phyloP scores from a whole-genome alignment of 1,140 invertebrate species.

The Mamestra configurata region DNA sequence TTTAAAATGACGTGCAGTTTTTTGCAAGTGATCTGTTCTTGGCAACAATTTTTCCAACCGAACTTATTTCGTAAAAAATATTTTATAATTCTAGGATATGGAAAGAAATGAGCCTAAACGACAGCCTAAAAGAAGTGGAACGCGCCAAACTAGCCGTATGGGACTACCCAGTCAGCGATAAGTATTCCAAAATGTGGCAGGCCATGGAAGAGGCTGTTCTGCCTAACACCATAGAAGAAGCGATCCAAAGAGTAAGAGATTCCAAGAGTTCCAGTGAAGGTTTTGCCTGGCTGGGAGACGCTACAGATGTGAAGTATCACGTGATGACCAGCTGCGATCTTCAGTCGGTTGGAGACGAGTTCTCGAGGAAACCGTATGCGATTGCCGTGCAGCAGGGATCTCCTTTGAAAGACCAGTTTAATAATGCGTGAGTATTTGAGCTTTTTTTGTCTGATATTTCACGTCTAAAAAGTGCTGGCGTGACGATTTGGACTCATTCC shows the following conservation, averaged over 20 bases:
- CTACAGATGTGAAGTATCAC: conserved; percentile 96
- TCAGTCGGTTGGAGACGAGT: conserved; percentile 97
- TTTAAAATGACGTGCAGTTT: too few species aligned
- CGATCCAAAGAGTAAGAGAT: conserved; percentile 92
- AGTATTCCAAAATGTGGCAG: conserved; percentile 99
- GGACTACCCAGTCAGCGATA: conserved; percentile 99
- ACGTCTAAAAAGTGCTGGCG: too few species aligned
- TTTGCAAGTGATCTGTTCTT: too few species aligned
- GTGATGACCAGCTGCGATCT: conserved; percentile 96
- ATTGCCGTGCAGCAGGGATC: conserved; percentile 98
- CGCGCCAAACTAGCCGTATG: conserved; percentile 98
- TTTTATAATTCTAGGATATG: conserved; percentile 92
- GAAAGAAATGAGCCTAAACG: conserved; percentile 99
- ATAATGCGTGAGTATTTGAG: conserved; percentile 94
- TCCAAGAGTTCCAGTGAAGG: conserved; percentile 93
- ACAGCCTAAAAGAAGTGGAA: conserved; percentile 95
- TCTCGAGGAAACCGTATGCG: conserved; percentile 98
- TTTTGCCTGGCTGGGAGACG: conserved; percentile 98
- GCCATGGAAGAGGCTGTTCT: conserved; percentile 97
- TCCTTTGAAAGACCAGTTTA: conserved; percentile 96
- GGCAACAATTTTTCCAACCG: too few species aligned
- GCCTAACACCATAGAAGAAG: conserved; percentile 93
- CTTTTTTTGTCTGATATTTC: too few species aligned
- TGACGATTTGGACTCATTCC: too few species aligned
- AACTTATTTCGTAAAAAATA: not conserved